Conservation (phyloP, 2,113 vertebrate species). For the Azemiops feae region DNA sequence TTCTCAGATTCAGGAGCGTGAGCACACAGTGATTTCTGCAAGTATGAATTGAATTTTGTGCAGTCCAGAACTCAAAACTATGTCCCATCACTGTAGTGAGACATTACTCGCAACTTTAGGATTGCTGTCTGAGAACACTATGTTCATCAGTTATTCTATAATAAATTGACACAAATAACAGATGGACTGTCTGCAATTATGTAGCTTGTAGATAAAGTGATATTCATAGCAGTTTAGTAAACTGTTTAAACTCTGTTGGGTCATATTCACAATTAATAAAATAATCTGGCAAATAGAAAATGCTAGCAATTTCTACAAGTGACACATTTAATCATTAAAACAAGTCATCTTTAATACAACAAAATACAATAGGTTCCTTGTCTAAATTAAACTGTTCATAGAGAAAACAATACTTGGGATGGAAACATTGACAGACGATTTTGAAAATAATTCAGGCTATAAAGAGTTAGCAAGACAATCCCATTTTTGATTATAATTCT, state of each 20-base stretch:
- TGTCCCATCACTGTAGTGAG: neutral
- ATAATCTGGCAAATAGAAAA: slow-evolving; percentile 1
- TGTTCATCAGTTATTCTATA: neutral
- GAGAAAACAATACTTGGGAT: slow-evolving; percentile 32
- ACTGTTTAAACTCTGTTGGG: neutral
- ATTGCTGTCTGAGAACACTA: neutral
- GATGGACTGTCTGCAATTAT: slow-evolving; percentile 1
- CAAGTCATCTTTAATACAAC: neutral
- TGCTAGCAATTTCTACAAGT: slow-evolving; percentile 33
- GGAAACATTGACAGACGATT: slow-evolving; percentile 33
- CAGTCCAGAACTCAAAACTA: neutral
- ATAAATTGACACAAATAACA: neutral
- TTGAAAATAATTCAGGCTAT: slow-evolving; percentile 43
- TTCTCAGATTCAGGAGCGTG: neutral
- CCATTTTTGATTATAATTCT: slow-evolving; percentile 6
- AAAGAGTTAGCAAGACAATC: slow-evolving; percentile 33
- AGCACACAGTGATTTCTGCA: neutral
- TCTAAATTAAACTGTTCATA: slow-evolving; percentile 27
- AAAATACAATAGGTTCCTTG: slow-evolving; percentile 25
- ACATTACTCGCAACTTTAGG: neutral
- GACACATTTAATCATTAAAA: neutral
- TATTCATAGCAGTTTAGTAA: slow-evolving; percentile 8
- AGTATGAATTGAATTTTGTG: neutral
- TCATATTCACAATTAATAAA: slow-evolving; percentile 29
- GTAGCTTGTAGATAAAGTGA: slow-evolving; percentile 2